Evolutionary conservation across 2,113 vertebrate genomes (phyloP).

Genomic region (Salvelinus sp.): DNA sequence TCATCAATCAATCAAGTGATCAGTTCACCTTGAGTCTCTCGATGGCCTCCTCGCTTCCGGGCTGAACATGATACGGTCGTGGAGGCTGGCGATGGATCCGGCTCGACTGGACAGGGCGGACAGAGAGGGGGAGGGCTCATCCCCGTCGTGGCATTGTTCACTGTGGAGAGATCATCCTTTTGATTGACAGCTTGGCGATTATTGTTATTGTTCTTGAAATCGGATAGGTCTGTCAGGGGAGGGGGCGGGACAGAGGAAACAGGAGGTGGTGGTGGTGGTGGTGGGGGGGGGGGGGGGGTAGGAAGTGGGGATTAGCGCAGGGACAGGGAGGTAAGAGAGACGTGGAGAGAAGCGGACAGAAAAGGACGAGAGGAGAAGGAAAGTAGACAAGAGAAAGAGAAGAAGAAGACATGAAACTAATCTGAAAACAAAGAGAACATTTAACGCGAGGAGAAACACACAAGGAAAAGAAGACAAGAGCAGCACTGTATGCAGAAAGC

Average conservation of each 20-base stretch:
- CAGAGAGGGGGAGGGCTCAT: slow-evolving; percentile 94
- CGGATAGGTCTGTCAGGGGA: slow-evolving; percentile 76
- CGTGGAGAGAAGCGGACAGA: slow-evolving; percentile 50
- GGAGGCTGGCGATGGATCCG: slow-evolving; percentile 90
- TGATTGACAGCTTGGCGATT: slow-evolving; percentile 79
- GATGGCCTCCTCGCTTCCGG: slow-evolving; percentile 93
- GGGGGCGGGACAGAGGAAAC: slow-evolving; percentile 24
- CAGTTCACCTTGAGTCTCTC: slow-evolving; percentile 90
- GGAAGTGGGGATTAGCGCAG: slow-evolving; percentile 54
- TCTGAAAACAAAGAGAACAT: slow-evolving; percentile 49
- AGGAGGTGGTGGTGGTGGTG: slow-evolving; percentile 11
- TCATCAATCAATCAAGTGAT: too few relatives aligned
- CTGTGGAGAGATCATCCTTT: slow-evolving; percentile 95
- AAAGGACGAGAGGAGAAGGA: slow-evolving; percentile 24
- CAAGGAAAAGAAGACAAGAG: neutral
- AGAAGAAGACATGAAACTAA: slow-evolving; percentile 54
- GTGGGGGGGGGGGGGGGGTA: slow-evolving; percentile 49
- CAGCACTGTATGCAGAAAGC: too few relatives aligned
- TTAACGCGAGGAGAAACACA: slow-evolving; percentile 40
- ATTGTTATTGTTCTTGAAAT: slow-evolving; percentile 86
- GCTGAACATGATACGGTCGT: slow-evolving; percentile 94
- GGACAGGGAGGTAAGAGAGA: slow-evolving; percentile 61
- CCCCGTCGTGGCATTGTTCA: slow-evolving; percentile 94
- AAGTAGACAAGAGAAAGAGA: slow-evolving; percentile 24
- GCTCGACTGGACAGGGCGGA: slow-evolving; percentile 91